Evolutionary conservation across 2,797 vertebrate genomes (phyloP).

Genomic region (Tolypeutes matacus): DNA sequence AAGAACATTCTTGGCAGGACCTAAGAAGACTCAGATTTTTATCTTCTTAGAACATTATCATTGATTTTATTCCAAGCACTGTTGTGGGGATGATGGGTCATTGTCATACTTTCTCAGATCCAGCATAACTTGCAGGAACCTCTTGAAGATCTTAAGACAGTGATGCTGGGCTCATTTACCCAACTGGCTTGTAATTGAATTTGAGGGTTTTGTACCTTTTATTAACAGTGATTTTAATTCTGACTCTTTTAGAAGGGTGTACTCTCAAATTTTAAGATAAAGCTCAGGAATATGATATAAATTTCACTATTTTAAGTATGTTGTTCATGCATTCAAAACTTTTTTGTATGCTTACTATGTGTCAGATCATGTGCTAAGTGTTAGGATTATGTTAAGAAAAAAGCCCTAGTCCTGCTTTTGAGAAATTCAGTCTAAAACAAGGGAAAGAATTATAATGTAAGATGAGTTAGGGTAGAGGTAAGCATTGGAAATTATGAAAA

Average conservation of each 20-base stretch:
- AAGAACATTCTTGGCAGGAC: not conserved
- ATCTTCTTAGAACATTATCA: not conserved
- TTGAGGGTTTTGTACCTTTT: not conserved
- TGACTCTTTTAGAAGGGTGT: not conserved
- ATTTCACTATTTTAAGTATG: not conserved
- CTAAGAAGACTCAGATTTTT: not conserved
- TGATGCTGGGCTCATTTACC: not conserved
- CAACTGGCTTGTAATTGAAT: not conserved
- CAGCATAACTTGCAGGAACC: not conserved
- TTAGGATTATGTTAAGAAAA: not conserved
- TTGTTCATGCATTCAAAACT: not conserved
- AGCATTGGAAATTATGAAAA: not conserved
- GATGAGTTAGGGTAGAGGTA: not conserved
- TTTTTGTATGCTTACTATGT: not conserved
- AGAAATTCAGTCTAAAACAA: not conserved
- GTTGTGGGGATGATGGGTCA: no score
- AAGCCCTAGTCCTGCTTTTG: not conserved
- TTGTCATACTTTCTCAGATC: not conserved
- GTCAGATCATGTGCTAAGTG: not conserved
- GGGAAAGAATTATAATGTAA: not conserved
- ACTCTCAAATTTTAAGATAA: not conserved
- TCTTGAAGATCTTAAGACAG: not conserved
- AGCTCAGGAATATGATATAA: not conserved
- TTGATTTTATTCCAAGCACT: not conserved
- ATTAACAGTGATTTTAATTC: not conserved